A percentile compares a stretch with the other conserved stretches of the same genome.
Evolutionary conservation across 2,797 vertebrate genomes (phyloP).

Genomic region (Aldrovandia affinis): DNA sequence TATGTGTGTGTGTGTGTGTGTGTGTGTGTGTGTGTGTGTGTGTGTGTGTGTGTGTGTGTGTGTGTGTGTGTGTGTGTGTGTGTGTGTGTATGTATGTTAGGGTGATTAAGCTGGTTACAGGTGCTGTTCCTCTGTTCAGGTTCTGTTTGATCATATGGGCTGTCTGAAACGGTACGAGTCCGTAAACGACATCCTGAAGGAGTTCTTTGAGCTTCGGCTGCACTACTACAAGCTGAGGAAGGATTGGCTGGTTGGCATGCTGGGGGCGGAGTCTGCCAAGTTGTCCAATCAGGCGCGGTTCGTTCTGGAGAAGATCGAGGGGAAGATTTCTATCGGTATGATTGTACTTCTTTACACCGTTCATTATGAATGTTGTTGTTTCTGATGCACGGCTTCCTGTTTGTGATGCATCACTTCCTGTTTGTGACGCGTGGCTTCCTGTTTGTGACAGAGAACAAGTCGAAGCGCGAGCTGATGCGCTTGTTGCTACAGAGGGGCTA

Average conservation of each 20-base stretch:
- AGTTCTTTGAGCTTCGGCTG: conserved; percentile 96
- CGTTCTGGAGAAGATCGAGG: conserved; percentile 97
- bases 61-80: neutral
- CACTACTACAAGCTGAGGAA: conserved; percentile 94
- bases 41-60: neutral
- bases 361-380: neutral
- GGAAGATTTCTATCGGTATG: conserved; percentile 92
- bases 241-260: conserved; percentile 91
- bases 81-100: neutral
- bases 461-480: conserved; percentile 92
- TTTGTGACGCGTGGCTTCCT: neutral
- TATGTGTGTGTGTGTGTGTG: too few species aligned
- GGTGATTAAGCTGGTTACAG: neutral
- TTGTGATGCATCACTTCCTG: neutral
- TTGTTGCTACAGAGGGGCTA: conserved; percentile 94
- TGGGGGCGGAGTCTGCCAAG: conserved; percentile 90
- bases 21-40: neutral
- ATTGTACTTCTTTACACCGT: neutral
- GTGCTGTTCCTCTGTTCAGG: conserved; percentile 67
- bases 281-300: conserved; percentile 98
- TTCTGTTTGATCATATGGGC: conserved; percentile 99
- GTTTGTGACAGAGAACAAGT: conserved; percentile 87
- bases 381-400: conserved; percentile 6
- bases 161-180: conserved; percentile 97
- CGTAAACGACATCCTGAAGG: conserved; percentile 93